These are phyloP conservation scores for Andrena trimmerana DNA, from an alignment of 2,888 invertebrate species.

Conservation along the genomic window DNA sequence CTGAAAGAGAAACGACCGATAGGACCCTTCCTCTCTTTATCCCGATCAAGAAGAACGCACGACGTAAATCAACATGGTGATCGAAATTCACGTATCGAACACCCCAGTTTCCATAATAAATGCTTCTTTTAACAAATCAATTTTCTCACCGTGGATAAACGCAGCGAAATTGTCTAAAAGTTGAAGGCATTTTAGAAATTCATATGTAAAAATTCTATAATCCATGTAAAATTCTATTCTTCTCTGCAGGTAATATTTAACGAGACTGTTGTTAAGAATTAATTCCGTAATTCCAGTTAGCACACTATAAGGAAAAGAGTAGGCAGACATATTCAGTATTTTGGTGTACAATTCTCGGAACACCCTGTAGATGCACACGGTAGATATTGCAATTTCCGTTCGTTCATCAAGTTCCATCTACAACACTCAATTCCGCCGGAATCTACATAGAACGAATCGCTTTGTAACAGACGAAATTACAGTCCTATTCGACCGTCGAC, in stretches of 20 bases:
- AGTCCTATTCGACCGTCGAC: conserved; percentile 3
- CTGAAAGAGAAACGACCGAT: conserved; percentile 47
- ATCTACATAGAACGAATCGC: conserved; percentile 14
- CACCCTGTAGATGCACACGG: background rate
- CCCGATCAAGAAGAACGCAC: conserved; percentile 34
- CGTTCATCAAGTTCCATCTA: background rate
- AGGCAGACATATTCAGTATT: no score
- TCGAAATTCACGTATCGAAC: conserved; percentile 21
- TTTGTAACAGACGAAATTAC: conserved; percentile 12
- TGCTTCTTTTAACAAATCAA: background rate
- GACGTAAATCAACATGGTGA: conserved; percentile 35
- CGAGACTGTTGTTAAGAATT: no score
- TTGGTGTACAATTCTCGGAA: background rate
- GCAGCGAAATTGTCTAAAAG: background rate
- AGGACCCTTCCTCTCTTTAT: conserved; percentile 52
- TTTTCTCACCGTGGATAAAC: no score
- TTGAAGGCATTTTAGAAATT: background rate
- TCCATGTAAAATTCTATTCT: no score
- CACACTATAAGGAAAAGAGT: no score
- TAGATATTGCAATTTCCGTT: background rate
- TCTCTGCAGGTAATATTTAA: no score
- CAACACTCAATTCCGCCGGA: background rate
- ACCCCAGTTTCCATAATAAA: background rate
- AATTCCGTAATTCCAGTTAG: no score
- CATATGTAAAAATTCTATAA: no score